Base-by-base conservation (phyloP, 2,113 vertebrate genomes). In the Arothron firmamentum region DNA sequence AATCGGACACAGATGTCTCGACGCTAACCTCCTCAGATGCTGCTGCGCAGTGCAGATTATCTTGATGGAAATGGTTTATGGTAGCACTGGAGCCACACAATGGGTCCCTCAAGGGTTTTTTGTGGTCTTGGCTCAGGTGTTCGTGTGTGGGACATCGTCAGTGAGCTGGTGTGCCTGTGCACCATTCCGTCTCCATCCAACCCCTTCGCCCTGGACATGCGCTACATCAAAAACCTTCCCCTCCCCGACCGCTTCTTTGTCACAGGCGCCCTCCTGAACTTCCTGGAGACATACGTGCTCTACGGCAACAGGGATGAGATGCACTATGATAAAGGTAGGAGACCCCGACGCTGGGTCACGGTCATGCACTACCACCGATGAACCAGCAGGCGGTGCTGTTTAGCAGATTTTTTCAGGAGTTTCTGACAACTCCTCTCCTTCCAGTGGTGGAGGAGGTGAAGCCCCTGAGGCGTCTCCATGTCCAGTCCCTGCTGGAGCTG, bases 111-210 rank as follows among this genome's bases (percentile, higher is more conserved):
- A 38, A 38, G 34, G 34, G 12, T 8, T 6, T 8, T 8, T n/a
- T 23, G 0, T 25, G 16, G 1, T 52, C 58, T 59, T 31, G 17
- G 47, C 3, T 0, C 20, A 93, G 92, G 84, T 60, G 64, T 89
- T 2, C 83, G 76, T 3, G 85, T 91, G 4, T 93, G 91, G 91
- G 91, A 92, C 17, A 47, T 93, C 0, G 80, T 92, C 18, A 89
- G 85, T 52, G 92, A 93, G 73, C 78, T 92, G 59, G 91, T 93
- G 48, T 72, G 79, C 2, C 80, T 91, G 18, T 93, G 92, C 81
- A 91, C 91, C 0, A 58, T 88, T 12, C 92, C 92, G 1, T 87
- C 91, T 5, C 90, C 92, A 0, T 79, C 84, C 34, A 93, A 93
- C 74, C 91, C 91, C 1, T 88, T 93, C 16, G 84, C 88, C 67